Evolutionary conservation across 2,797 vertebrate species (phyloP).

Genomic region (Lepidocolaptes lacrymiger): DNA sequence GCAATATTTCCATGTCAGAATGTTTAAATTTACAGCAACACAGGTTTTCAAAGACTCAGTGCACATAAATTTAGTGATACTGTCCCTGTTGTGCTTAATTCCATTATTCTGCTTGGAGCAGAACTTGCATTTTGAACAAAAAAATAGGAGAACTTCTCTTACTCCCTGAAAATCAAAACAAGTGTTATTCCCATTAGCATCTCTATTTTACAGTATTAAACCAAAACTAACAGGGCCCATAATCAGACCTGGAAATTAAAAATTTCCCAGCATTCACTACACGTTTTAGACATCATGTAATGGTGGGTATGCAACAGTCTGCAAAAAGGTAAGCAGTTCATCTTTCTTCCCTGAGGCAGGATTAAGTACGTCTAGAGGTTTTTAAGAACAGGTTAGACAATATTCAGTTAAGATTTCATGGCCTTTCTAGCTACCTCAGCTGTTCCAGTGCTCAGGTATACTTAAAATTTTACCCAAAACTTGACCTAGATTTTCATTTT

Average conservation of each 20-base stretch:
- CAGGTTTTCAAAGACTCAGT: not conserved
- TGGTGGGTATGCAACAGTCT: not conserved
- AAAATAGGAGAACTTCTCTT: not conserved
- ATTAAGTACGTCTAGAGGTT: slow-evolving; percentile 9
- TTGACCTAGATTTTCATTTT: not conserved
- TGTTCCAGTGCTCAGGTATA: not conserved
- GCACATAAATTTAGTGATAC: not conserved
- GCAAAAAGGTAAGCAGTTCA: slow-evolving; percentile 9
- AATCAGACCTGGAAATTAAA: not conserved
- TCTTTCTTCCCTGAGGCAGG: slow-evolving; percentile 17
- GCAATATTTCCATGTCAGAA: not conserved
- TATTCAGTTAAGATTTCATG: slow-evolving; percentile 12
- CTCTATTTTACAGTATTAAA: not conserved
- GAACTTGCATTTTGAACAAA: not conserved
- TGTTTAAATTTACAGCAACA: not conserved
- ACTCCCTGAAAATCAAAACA: not conserved
- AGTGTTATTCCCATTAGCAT: not conserved
- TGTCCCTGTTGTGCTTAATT: not conserved
- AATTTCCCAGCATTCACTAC: not conserved
- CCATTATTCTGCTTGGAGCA: not conserved
- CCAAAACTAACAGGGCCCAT: not conserved
- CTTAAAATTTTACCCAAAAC: not conserved
- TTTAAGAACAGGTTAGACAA: slow-evolving; percentile 48
- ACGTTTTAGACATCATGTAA: not conserved
- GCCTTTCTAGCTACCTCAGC: not conserved